These are phyloP conservation scores for Drosophila sucinea DNA, from an alignment of 1,140 invertebrate species.

Conservation along the genomic window DNA sequence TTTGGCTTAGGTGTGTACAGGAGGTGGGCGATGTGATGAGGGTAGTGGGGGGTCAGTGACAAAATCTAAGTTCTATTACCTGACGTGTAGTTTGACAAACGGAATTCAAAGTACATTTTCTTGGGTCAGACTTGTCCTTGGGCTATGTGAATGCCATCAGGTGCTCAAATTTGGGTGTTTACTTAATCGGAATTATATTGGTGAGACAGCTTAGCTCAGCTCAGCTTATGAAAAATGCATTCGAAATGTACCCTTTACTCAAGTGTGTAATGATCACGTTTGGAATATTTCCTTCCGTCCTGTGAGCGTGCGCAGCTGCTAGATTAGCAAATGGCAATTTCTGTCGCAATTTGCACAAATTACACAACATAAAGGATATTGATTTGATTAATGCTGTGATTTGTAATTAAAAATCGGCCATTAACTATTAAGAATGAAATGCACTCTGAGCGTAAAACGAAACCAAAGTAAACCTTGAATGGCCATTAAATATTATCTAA, in stretches of 20 bases:
- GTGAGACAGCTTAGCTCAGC: neutral
- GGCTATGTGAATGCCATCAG: neutral
- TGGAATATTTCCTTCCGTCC: neutral
- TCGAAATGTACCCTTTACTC: neutral
- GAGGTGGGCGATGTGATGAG: no score
- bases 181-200: neutral
- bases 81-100: slow-evolving; percentile 8
- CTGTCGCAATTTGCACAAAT: neutral
- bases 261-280: neutral
- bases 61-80: neutral
- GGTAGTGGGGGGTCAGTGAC: neutral
- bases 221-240: neutral
- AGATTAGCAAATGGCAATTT: neutral
- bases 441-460: slow-evolving; percentile 3
- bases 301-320: slow-evolving; percentile 16
- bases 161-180: neutral
- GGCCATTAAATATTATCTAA: slow-evolving; percentile 14
- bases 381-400: neutral
- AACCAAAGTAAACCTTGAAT: neutral
- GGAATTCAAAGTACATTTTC: neutral
- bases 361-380: neutral
- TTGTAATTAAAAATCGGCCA: neutral
- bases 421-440: slow-evolving; percentile 2
- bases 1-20: no score
- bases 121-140: neutral